Conservation (phyloP, 2,888 invertebrate genomes). For the Kuschelorhynchus macadamiae region DNA sequence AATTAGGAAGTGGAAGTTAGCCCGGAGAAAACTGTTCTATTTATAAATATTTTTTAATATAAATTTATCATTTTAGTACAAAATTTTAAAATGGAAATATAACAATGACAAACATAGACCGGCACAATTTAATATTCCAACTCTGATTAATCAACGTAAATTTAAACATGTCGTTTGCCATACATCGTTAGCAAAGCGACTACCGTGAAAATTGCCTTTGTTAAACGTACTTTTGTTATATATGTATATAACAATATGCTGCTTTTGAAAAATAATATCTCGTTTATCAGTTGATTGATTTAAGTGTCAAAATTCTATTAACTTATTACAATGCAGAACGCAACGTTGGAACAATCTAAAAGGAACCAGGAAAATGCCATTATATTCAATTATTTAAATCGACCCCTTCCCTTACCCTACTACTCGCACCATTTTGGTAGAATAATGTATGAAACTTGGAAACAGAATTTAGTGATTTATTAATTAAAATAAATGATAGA, state of each 20-base stretch:
- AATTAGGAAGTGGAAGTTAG: too few relatives aligned
- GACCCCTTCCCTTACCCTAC: slow-evolving; percentile 10
- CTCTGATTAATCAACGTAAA: not conserved
- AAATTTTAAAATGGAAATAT: too few relatives aligned
- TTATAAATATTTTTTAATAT: too few relatives aligned
- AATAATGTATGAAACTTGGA: not conserved
- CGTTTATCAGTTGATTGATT: slow-evolving; percentile 31
- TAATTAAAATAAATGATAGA: slow-evolving; percentile 10
- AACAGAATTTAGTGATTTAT: slow-evolving; percentile 5
- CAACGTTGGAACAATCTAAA: slow-evolving; percentile 19
- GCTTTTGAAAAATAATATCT: slow-evolving; percentile 18
- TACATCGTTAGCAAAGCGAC: not conserved
- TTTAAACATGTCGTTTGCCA: not conserved
- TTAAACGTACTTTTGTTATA: slow-evolving; percentile 17
- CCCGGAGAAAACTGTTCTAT: too few relatives aligned
- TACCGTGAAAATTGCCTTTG: slow-evolving; percentile 8
- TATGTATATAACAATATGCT: slow-evolving; percentile 10
- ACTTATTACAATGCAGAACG: slow-evolving; percentile 30
- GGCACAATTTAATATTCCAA: too few relatives aligned
- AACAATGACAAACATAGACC: too few relatives aligned
- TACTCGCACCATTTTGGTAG: slow-evolving; percentile 3
- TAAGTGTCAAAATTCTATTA: slow-evolving; percentile 37
- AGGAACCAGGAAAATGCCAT: slow-evolving; percentile 37
- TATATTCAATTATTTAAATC: slow-evolving; percentile 39
- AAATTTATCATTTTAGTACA: too few relatives aligned